Evolutionary conservation across 2,113 vertebrate species (phyloP).

Genomic region (cattle (Bos taurus)): DNA sequence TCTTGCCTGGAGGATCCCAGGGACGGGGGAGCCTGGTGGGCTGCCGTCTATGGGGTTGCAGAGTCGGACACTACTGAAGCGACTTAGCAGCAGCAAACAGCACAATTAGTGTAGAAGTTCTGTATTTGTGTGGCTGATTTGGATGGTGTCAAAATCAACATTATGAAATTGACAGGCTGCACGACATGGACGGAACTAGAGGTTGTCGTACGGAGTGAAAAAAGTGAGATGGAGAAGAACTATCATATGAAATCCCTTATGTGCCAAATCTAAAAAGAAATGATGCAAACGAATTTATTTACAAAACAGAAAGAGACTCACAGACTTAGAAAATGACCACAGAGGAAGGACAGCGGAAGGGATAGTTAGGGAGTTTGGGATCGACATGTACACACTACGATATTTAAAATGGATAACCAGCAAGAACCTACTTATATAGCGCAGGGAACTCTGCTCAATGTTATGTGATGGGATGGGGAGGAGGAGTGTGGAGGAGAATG

Average conservation of each 20-base stretch:
- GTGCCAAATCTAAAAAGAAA: background rate
- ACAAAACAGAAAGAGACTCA: background rate
- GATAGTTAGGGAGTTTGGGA: background rate
- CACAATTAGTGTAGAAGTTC: background rate
- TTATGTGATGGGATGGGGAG: background rate
- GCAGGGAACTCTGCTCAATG: background rate
- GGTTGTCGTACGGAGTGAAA: background rate
- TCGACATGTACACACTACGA: background rate
- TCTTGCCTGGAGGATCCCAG: too few species aligned
- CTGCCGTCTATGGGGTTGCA: too few species aligned
- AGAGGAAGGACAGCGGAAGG: background rate
- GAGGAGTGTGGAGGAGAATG: background rate
- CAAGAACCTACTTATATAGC: background rate
- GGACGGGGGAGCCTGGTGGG: too few species aligned
- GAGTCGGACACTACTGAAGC: too few species aligned
- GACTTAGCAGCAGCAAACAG: background rate
- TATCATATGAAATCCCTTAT: background rate
- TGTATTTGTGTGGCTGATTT: background rate
- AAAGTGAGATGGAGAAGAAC: background rate
- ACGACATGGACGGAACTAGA: background rate
- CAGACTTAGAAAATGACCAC: background rate
- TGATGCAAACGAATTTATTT: background rate
- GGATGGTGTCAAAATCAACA: background rate
- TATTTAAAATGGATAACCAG: background rate
- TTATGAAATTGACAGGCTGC: background rate